Evolutionary conservation across 2,888 invertebrate species (phyloP), one percentile per base, ranked within the genome.

Genomic region (Mythimna impura): DNA sequence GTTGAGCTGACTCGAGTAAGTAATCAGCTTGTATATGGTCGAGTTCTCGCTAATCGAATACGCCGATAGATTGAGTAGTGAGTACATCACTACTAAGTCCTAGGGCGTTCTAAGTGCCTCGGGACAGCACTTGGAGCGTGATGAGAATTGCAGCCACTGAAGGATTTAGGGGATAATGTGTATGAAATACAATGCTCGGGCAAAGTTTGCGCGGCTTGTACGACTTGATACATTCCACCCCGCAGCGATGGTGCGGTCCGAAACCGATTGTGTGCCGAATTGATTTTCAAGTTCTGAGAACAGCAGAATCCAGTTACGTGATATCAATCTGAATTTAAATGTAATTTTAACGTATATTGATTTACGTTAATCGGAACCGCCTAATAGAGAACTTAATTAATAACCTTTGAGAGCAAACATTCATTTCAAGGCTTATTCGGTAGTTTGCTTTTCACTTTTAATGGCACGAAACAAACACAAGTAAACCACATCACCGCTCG

Each of bases 81-180:
- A 67, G 78, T 80, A 82, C 85, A 83, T 80, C 86, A 81, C 85
- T 86, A 83, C 60, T 76, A 66, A 81, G 73, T 81, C 80, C 86
- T 86, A 81, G 78, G 82, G 85, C 81, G 77, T 63, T 43, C 82
- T 84, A 81, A 86, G 81, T 84, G 86, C 79, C 73, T 62, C 79
- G 55, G 66, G 81, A 73, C 71, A 71, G 67, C 65, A 78, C 76
- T 82, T 73, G 76, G 57, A 81, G 81, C 82, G 79, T 84, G 79
- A 86, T 85, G 85, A 77, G 85, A 79, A 86, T 77, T 58, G 50
- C 54, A 74, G 78, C 74, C 75, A 78, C 65, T 67, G 75, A 76
- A 82, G 82, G 82, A 78, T 84, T 79, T 77, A 73, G 61, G 65
- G 71, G 74, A 86, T 81, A 82, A 82, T 85, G 73, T 74, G 73